These are phyloP conservation scores for Listronotus oregonensis DNA, from an alignment of 1,140 invertebrate species.

Conservation along the genomic window DNA sequence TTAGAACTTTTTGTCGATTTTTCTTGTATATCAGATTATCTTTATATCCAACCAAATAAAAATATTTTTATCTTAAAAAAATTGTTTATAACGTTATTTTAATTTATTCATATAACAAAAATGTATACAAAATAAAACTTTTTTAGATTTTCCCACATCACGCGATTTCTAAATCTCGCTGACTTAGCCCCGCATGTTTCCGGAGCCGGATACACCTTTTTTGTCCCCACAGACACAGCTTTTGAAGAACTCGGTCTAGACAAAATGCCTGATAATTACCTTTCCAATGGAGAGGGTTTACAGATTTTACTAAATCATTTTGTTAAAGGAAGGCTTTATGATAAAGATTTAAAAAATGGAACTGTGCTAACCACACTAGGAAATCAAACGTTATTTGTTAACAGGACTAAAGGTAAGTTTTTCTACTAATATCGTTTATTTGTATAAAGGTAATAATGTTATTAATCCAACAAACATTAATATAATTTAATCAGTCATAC, in stretches of 20 bases:
- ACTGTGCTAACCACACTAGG: constrained; percentile 60
- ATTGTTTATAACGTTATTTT: no score
- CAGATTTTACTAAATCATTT: constrained; percentile 67
- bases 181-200: constrained; percentile 64
- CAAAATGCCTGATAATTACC: constrained; percentile 62
- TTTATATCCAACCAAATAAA: no score
- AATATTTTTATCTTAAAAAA: no score
- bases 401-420: constrained; percentile 56
- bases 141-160: constrained; percentile 61
- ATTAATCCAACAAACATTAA: no score
- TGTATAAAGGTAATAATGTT: no score
- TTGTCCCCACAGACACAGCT: constrained; percentile 65
- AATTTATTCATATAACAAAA: no score
- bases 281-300: constrained; percentile 61
- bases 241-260: constrained; percentile 63
- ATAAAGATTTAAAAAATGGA: constrained; percentile 62
- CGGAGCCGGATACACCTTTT: constrained; percentile 67
- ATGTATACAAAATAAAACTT: no score
- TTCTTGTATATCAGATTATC: no score
- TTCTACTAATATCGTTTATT: no score
- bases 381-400: constrained; percentile 61
- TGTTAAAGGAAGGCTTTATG: constrained; percentile 64
- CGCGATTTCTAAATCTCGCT: constrained; percentile 63
- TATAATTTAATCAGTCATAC: no score
- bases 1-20: no score